These are phyloP conservation scores for Yponomeuta sedellus DNA, from an alignment of 2,888 invertebrate species.

Conservation along the genomic window DNA sequence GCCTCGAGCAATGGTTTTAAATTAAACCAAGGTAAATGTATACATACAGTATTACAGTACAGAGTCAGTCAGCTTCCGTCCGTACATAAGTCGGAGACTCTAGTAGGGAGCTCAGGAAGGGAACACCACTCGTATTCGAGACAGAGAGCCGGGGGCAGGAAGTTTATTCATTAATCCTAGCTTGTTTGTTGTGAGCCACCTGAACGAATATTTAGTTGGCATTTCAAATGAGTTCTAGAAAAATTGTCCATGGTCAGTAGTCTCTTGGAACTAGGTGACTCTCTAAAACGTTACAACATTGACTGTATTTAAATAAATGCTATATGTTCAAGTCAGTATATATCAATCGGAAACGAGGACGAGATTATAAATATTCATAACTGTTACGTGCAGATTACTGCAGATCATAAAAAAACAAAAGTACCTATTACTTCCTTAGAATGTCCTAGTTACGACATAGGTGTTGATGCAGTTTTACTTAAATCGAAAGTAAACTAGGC, in stretches of 20 bases:
- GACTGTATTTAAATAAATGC: not conserved
- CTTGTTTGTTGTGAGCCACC: not conserved
- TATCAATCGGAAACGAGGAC: not conserved
- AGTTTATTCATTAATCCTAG: not conserved
- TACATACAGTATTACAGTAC: conserved; percentile 2
- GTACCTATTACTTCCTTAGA: not conserved
- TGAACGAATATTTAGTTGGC: not conserved
- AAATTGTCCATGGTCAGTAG: not conserved
- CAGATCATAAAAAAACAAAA: not conserved
- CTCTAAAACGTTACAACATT: not conserved
- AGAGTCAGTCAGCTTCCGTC: not conserved
- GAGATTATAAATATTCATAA: not conserved
- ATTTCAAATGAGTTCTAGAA: not conserved
- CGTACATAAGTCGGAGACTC: not conserved
- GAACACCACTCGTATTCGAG: not conserved
- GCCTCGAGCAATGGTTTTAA: conserved; percentile 12
- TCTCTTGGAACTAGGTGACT: not conserved
- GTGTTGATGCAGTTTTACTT: not conserved
- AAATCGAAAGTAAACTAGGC: not conserved
- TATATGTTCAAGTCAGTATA: not conserved
- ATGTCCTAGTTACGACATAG: not conserved
- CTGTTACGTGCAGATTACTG: not conserved
- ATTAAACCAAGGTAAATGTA: conserved; percentile 12
- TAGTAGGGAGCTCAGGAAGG: not conserved
- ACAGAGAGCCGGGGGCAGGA: not conserved